Conservation (phyloP, 92 coral and sea anemone genomes). For the Palythoa caribaeorum region DNA sequence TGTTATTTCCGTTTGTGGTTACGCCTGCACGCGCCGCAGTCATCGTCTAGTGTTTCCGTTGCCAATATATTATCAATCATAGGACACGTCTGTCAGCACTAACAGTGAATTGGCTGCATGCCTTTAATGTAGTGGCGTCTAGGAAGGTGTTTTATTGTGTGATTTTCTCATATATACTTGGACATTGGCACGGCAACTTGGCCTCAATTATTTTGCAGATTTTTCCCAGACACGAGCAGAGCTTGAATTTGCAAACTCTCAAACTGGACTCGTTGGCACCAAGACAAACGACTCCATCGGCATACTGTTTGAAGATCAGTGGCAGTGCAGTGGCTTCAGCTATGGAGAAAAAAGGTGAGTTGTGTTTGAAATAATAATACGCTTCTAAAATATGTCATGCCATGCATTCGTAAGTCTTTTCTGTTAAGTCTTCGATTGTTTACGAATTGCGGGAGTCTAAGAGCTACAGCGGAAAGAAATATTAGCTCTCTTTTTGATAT, state of each 20-base stretch:
- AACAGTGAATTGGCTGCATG: too few relatives aligned
- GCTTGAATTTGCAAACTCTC: background rate
- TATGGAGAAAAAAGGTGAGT: background rate
- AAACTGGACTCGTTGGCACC: background rate
- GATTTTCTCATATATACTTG: too few relatives aligned
- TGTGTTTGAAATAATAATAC: background rate
- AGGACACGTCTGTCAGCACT: too few relatives aligned
- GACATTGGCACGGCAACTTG: background rate
- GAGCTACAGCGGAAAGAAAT: constrained; percentile 13
- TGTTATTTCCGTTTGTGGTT: too few relatives aligned
- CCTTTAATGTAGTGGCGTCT: too few relatives aligned
- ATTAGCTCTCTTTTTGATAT: background rate
- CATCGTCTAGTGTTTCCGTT: too few relatives aligned
- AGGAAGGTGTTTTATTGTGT: background rate
- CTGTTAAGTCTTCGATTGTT: background rate
- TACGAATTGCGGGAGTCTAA: background rate
- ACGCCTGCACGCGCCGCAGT: too few relatives aligned
- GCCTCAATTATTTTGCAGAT: constrained; percentile 1
- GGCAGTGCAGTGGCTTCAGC: background rate
- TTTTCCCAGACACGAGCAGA: background rate
- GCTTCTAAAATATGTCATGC: background rate
- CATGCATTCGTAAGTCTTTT: background rate
- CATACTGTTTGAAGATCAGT: background rate
- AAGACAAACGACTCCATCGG: background rate
- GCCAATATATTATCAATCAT: too few relatives aligned